phyloP scores from a whole-genome alignment of 2,797 vertebrate species.

The Danio choprae region DNA sequence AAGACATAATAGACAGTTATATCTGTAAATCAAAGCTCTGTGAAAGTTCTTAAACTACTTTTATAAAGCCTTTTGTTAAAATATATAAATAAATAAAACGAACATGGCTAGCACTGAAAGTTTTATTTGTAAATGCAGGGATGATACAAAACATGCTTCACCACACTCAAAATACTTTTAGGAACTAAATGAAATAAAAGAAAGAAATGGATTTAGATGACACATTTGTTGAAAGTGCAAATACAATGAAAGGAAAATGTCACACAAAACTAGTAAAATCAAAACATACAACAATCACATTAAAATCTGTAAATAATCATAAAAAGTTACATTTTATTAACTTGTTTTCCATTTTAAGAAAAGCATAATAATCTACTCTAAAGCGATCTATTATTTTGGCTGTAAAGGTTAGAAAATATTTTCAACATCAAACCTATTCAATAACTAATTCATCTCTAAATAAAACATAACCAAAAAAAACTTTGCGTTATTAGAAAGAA shows the following conservation, averaged over 20 bases:
- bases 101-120: not conserved
- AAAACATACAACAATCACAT: not conserved
- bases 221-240: not conserved
- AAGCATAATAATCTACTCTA: not conserved
- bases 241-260: not conserved
- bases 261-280: not conserved
- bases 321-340: too few species aligned
- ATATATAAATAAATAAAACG: not conserved
- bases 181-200: too few species aligned
- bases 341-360: not conserved
- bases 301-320: not conserved
- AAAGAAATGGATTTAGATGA: not conserved
- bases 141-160: slow-evolving; percentile 35
- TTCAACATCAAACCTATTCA: too few species aligned
- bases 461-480: not conserved
- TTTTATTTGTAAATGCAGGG: slow-evolving; percentile 11
- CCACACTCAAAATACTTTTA: not conserved
- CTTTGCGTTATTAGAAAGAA: not conserved
- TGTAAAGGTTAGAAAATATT: not conserved
- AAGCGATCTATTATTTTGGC: not conserved
- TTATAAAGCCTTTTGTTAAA: not conserved
- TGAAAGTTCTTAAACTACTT: not conserved
- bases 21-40: not conserved
- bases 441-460: not conserved
- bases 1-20: not conserved